phyloP scores from a whole-genome alignment of 2,888 invertebrate species.

The Drosophila birchii region DNA sequence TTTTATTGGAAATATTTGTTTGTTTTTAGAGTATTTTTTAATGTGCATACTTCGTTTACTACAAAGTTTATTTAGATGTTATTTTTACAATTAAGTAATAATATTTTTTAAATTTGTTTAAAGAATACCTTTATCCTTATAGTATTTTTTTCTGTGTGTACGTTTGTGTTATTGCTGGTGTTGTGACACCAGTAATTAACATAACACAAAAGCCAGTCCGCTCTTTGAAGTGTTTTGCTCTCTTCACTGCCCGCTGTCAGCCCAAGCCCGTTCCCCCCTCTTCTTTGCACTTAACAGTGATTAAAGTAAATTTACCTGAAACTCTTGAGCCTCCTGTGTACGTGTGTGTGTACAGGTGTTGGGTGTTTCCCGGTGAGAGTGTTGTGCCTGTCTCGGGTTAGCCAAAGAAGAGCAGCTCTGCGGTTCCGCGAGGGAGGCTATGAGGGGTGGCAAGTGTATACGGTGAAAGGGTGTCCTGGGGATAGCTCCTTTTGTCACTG shows the following conservation, averaged over 20 bases:
- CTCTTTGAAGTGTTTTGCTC: constrained; percentile 69
- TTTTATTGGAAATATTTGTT: neutral
- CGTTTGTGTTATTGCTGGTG: constrained; percentile 33
- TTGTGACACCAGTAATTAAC: constrained; percentile 79
- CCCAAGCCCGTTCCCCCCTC: neutral
- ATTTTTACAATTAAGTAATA: neutral
- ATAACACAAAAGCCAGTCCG: constrained; percentile 74
- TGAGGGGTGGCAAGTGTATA: neutral
- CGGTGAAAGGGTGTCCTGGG: constrained; percentile 2
- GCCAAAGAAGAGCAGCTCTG: constrained; percentile 57
- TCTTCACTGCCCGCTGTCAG: constrained; percentile 58
- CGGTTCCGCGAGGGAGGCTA: constrained; percentile 36
- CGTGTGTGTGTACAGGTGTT: constrained; percentile 10
- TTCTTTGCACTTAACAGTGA: constrained; percentile 72
- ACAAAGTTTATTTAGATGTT: too few species aligned
- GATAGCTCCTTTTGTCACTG: constrained; percentile 34
- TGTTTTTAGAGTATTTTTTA: neutral
- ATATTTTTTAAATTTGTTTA: neutral
- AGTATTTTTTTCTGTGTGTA: constrained; percentile 1
- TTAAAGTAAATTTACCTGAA: constrained; percentile 79
- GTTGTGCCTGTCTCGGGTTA: constrained; percentile 61
- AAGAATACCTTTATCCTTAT: rapidly evolving
- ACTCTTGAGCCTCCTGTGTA: constrained; percentile 46
- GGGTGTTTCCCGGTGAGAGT: constrained; percentile 32
- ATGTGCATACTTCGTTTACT: neutral